phyloP scores from a whole-genome alignment of 2,888 invertebrate genomes.

The Leuctra nigra region DNA sequence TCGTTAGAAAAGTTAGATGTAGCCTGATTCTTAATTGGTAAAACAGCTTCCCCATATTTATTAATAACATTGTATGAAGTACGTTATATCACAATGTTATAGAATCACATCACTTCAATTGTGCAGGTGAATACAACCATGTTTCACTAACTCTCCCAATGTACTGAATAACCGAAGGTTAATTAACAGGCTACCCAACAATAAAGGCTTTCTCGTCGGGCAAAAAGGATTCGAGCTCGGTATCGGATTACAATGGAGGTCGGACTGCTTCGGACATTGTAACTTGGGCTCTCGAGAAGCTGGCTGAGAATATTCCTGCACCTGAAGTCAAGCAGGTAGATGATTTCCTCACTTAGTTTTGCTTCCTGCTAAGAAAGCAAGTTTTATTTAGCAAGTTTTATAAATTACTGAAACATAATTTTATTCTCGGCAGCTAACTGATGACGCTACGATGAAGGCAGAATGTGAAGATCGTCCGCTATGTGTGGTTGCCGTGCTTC shows the following conservation, averaged over 20 bases:
- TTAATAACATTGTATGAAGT: too few relatives aligned
- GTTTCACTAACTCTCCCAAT: too few relatives aligned
- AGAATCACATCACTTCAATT: too few relatives aligned
- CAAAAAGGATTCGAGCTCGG: conserved; percentile 50
- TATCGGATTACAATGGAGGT: conserved; percentile 87
- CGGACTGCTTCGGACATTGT: conserved; percentile 87
- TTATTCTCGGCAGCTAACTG: conserved; percentile 40
- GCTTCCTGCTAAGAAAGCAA: too few relatives aligned
- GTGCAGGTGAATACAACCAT: too few relatives aligned
- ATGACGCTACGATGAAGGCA: conserved; percentile 55
- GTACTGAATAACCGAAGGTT: too few relatives aligned
- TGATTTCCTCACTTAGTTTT: too few relatives aligned
- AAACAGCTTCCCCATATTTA: too few relatives aligned
- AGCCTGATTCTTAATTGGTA: too few relatives aligned
- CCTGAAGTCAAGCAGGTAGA: conserved; percentile 78
- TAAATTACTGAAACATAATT: not conserved
- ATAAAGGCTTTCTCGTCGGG: conserved; percentile 86
- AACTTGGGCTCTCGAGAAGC: conserved; percentile 78
- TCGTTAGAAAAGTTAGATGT: too few relatives aligned
- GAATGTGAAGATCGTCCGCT: conserved; percentile 83
- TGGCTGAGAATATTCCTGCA: conserved; percentile 81
- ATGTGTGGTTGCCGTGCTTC: conserved; percentile 87
- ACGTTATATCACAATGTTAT: too few relatives aligned
- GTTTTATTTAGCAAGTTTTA: too few relatives aligned
- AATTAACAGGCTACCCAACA: conserved; percentile 77